Evolutionary conservation across 2,888 invertebrate genomes (phyloP), one percentile per base, ranked within the genome.

Genomic region (Sialis lutaria): DNA sequence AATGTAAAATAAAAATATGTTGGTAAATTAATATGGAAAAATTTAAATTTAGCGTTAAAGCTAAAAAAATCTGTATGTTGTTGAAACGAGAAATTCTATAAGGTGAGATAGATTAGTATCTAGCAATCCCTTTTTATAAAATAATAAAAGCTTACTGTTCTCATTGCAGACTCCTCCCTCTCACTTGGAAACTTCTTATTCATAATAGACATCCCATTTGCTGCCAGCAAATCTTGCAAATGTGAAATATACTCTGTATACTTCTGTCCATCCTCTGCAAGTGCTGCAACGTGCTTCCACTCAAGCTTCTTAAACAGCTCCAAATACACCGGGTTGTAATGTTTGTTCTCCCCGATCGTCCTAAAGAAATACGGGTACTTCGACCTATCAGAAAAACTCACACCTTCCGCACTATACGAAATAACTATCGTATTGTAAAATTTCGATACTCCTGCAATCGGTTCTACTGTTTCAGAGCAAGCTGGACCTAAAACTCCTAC

Each of bases 391-490:
- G 75, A 74, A 56, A 83, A 80, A 40, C 75, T 75, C 2, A 80
- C 74, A 0, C 84, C 83, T 60, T 86, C 85, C 0, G 85, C 86
- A 50, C 82, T 79, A 60, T 86, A 87, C 44, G 83, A 83, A 49
- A 87, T 77, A 1, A 83, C 75, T 49, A 82, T 69, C 45, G 79
- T 79, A 52, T 73, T 74, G 56, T 78, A 82, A 56, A 82, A 78
- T 50, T 77, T 79, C 0, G 85, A 79, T 3, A 87, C 74, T 0
- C 82, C 82, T 0, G 83, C 83, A 34, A 87, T 67, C 0, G 85
- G 83, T 57, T 85, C 84, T 0, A 86, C 79, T 0, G 85, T 84
- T 58, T 86, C 85, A 1, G 83, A 82, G 56, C 86, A 87, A 0
- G 82, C 83, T 0, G 86, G 86, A 6, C 87, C 86, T 42, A 86